Evolutionary conservation across 2,113 vertebrate species (phyloP), one percentile per base, ranked within the genome.

Genomic region (Hypocryptadius cinnamomeus): DNA sequence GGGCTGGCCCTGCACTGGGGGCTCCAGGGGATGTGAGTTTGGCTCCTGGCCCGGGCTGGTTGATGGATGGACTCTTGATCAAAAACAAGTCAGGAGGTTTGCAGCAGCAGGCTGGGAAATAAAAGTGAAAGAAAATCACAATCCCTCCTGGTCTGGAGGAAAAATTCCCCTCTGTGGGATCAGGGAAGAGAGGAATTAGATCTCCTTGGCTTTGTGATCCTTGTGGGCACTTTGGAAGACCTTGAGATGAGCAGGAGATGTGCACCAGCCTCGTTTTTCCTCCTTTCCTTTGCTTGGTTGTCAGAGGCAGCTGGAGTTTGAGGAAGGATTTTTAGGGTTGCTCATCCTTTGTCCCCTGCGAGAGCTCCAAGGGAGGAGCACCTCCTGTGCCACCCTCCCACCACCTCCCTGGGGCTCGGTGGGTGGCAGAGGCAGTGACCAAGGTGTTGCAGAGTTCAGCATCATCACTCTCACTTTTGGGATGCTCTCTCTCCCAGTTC

Each of bases 31-130:
- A 61, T 8, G 37, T 11, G 70, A 74, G 47, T 61, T 61, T 93
- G 92, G 91, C 94, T 96, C 39, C 79, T 68, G 63, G 95, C 88
- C 93, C 77, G 4, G 70, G 72, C 79, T 66, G 77, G 63, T 69
- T 90, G 86, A 83, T 91, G 72, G 31, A 70, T 69, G 65, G 95
- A 85, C 68, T 72, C 79, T 71, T 19, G 35, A 59, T 95, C 47
- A 79, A 79, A 63, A 89, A 85, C n/a, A 90, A 70, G 50, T 7
- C 42, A 18, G 63, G 74, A 78, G 71, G 47, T 95, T 88, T 88
- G 82, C 74, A 50, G 59, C 37, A 39, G 51, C 74, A 48, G 40
- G 48, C 85, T 86, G 71, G 64, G 47, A 88, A 78, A 17, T 9
- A 23, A 37, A 70, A 78, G 70, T 25, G 39, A 72, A 80, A 59